These are phyloP conservation scores for Xyliphius kryptos DNA, from an alignment of 2,113 vertebrate genomes.

Conservation along the genomic window DNA sequence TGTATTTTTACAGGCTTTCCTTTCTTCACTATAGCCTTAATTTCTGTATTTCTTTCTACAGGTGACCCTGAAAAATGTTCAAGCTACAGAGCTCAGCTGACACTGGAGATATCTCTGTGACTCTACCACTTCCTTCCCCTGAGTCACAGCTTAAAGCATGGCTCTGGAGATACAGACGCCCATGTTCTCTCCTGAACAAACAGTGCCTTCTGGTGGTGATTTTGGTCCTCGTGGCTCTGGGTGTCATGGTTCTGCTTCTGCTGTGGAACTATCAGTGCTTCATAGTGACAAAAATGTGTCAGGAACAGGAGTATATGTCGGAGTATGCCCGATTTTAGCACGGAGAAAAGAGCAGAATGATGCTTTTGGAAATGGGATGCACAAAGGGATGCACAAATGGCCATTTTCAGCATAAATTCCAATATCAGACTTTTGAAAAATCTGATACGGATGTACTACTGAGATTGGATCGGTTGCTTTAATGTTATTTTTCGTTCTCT, in stretches of 20 bases:
- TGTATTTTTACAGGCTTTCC: background rate
- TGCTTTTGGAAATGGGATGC: too few species aligned
- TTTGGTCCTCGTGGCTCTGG: constrained; percentile 41
- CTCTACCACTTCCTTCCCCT: constrained; percentile 6
- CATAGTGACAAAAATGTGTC: constrained; percentile 45
- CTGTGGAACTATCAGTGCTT: constrained; percentile 57
- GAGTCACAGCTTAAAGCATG: constrained; percentile 30
- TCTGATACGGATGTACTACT: too few species aligned
- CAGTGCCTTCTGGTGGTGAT: constrained; percentile 43
- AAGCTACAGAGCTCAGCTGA: constrained; percentile 2
- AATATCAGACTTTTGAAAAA: too few species aligned
- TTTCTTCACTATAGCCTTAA: background rate
- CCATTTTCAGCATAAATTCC: too few species aligned
- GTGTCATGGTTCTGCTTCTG: constrained; percentile 46
- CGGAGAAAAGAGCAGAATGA: too few species aligned
- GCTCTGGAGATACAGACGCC: background rate
- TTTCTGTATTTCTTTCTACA: constrained; percentile 14
- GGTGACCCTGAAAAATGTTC: constrained; percentile 10
- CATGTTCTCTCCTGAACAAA: constrained; percentile 2
- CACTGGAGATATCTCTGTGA: background rate
- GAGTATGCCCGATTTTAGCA: too few species aligned
- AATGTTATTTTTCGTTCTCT: too few species aligned
- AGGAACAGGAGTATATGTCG: constrained; percentile 20
- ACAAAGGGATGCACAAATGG: too few species aligned
- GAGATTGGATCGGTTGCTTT: too few species aligned